Evolutionary conservation across 2,888 invertebrate genomes (phyloP), one percentile per base, ranked within the genome.

Genomic region (Drosophila peninsularis): DNA sequence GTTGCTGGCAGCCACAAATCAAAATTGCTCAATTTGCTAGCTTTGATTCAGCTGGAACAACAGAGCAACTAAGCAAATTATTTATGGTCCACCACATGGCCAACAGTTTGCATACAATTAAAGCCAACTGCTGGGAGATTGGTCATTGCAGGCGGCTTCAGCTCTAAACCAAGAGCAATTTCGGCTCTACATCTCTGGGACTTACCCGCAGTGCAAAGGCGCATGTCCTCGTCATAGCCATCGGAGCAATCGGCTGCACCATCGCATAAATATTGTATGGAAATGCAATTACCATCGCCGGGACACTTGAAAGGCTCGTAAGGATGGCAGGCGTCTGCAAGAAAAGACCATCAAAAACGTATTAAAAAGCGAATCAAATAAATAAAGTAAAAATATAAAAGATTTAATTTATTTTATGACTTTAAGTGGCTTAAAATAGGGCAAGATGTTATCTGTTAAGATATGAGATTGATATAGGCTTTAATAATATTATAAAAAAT

Each of bases 221-320:
- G 95, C 80, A 97, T 96, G 92, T 98, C 98, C 92, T 98, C 98
- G 88, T 98, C 98, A 90, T 98, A 98, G 4, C 98, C 98, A 90
- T 98, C 98, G 54, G 96, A 95, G 93, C 98, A 98, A 93, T 98
- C 98, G 0, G 98, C 97, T 10, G 96, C 96, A 70, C 98, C 98
- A 92, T 98, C 98, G 92, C 98, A 98, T 55, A 98, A 94, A 93
- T 98, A 98, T 92, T 98, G 98, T 92, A 98, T 98, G 77, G 98
- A 98, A 93, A 98, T 98, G 93, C 98, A 98, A 92, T 96, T 96
- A 36, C 96, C 97, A 90, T 97, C 97, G 71, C 97, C 97, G 0
- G 98, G 98, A 92, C 98, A 98, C 92, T 97, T 97, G 94, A 98
- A 98, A 39, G 98, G 98, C 93, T 98, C 98, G 93, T 98, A 98